phyloP scores from a whole-genome alignment of 35 echinoderm and acorn worm genomes.

The Heliocidaris erythrogramma region DNA sequence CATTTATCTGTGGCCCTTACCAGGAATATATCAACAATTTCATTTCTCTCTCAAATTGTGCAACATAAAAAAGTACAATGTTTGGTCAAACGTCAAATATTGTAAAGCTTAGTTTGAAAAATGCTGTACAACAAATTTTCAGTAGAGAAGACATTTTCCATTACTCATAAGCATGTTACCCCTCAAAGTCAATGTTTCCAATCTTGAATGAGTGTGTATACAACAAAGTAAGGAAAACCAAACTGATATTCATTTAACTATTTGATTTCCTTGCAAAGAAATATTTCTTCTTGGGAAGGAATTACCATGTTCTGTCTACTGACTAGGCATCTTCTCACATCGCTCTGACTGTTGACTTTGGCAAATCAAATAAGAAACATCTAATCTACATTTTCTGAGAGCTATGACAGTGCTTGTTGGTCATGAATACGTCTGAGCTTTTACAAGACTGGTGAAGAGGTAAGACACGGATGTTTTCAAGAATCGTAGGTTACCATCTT shows the following conservation, averaged over 20 bases:
- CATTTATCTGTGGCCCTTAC: no score
- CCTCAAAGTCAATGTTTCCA: no score
- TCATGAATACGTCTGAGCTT: background rate
- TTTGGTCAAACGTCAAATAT: no score
- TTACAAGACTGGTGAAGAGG: background rate
- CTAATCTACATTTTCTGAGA: background rate
- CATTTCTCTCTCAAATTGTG: no score
- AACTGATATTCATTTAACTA: background rate
- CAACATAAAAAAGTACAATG: no score
- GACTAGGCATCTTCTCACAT: background rate
- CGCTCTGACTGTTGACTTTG: background rate
- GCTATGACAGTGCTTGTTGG: background rate
- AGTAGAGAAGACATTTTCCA: no score
- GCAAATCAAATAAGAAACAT: background rate
- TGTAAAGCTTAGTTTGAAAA: no score
- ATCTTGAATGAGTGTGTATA: no score
- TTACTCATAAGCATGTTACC: no score
- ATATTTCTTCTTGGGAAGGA: background rate
- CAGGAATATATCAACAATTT: no score
- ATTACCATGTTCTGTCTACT: background rate
- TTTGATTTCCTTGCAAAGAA: background rate
- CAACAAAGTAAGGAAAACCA: no score
- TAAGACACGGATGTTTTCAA: background rate
- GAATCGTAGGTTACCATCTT: background rate
- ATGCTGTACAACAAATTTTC: no score